Conservation (phyloP, 2,113 vertebrate species). For the Calonectris borealis region DNA sequence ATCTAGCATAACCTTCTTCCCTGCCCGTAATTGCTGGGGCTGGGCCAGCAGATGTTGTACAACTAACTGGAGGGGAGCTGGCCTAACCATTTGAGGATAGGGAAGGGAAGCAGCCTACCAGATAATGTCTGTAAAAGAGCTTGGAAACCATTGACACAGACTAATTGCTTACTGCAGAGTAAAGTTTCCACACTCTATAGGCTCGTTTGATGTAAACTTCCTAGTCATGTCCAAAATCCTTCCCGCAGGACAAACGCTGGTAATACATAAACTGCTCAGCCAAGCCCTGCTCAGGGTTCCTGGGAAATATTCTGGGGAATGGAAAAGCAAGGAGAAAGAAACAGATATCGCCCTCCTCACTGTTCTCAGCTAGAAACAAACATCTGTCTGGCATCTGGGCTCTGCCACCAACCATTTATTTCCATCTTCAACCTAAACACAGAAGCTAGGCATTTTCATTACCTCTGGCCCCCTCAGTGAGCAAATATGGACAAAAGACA, state of each 20-base stretch:
- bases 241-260: not conserved
- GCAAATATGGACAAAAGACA: not conserved
- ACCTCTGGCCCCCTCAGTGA: not conserved
- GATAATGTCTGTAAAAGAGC: not conserved
- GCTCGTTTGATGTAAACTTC: slow-evolving; percentile 14
- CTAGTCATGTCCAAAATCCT: not conserved
- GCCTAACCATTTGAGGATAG: not conserved
- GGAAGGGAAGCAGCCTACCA: slow-evolving; percentile 24
- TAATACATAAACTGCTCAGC: not conserved
- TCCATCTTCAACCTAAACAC: not conserved
- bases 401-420: slow-evolving; percentile 5
- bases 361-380: not conserved
- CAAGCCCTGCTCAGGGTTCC: not conserved
- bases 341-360: not conserved
- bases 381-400: slow-evolving; percentile 25
- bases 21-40: not conserved
- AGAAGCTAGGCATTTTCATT: not conserved
- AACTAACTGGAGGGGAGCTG: not conserved
- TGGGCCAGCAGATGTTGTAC: slow-evolving; percentile 19
- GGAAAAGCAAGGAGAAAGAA: not conserved
- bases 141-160: not conserved
- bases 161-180: slow-evolving; percentile 11
- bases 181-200: not conserved
- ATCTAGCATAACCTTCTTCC: not conserved
- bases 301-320: not conserved